Conservation (phyloP, 2,113 vertebrate species). For the Peromyscus maniculatus region DNA sequence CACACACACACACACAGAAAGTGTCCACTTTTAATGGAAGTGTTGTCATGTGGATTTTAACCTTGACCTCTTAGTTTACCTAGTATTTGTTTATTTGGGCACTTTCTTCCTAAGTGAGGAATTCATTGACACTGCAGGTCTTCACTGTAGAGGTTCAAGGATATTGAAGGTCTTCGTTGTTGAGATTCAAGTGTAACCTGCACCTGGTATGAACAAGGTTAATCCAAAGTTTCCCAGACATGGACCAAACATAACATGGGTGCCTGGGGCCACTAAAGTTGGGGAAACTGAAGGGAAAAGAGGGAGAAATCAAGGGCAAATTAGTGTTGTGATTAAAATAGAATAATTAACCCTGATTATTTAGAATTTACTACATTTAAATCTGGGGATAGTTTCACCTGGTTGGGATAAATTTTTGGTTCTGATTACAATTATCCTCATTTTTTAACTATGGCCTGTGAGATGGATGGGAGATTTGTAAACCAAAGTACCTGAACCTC, state of each 20-base stretch:
- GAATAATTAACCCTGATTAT: background rate
- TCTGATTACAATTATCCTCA: background rate
- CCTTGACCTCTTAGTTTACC: background rate
- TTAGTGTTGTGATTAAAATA: background rate
- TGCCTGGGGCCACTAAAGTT: background rate
- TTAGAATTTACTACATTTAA: conserved; percentile 49
- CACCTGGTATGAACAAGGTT: background rate
- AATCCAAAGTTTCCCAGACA: background rate
- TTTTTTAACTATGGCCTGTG: background rate
- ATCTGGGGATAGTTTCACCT: background rate
- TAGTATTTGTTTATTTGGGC: background rate
- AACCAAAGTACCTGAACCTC: background rate
- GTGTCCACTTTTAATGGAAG: background rate
- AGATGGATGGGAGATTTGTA: background rate
- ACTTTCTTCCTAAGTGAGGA: conserved; percentile 67
- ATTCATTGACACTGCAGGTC: background rate
- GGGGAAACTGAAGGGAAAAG: conserved; percentile 25
- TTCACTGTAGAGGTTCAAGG: conserved; percentile 59
- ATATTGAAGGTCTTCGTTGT: conserved; percentile 60
- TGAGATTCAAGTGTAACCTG: conserved; percentile 19
- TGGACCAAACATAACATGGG: background rate
- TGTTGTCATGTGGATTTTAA: background rate
- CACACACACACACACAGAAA: background rate
- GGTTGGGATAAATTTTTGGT: background rate
- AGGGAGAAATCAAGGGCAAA: background rate